Percentiles rank a stretch among this genome's conserved stretches.
phyloP scores from a whole-genome alignment of 2,797 vertebrate species.

The Xenentodon cancila region DNA sequence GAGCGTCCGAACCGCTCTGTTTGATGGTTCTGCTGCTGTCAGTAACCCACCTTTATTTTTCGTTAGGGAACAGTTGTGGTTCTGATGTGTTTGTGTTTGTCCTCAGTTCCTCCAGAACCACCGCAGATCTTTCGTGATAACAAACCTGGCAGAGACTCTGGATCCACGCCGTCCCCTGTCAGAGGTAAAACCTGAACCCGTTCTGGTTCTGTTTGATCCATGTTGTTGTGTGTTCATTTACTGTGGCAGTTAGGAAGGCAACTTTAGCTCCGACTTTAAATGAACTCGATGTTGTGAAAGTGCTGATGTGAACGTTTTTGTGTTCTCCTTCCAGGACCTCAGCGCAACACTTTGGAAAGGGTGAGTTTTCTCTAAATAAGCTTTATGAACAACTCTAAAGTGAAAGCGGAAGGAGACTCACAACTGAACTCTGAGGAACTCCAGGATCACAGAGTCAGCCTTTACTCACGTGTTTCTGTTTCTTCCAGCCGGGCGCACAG shows the following conservation, averaged over 20 bases:
- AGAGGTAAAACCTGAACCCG: slow-evolving; percentile 39
- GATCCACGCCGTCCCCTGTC: slow-evolving; percentile 30
- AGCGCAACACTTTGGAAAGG: slow-evolving; percentile 24
- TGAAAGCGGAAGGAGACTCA: not conserved
- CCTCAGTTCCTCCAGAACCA: slow-evolving; percentile 42
- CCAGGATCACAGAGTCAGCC: not conserved
- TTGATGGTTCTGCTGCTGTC: no score
- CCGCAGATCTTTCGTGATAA: slow-evolving; percentile 51
- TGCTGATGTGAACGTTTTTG: not conserved
- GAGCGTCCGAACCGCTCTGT: no score
- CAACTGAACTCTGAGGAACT: slow-evolving; percentile 1
- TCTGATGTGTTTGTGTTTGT: not conserved
- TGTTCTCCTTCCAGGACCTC: slow-evolving; percentile 39
- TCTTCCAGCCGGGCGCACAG: slow-evolving; percentile 68
- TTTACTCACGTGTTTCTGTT: slow-evolving; percentile 20
- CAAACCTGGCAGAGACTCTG: slow-evolving; percentile 54
- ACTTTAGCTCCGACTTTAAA: no score
- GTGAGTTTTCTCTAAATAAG: slow-evolving; percentile 33
- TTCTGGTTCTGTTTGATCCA: not conserved
- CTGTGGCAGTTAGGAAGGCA: no score
- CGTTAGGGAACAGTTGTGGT: not conserved
- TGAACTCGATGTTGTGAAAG: no score
- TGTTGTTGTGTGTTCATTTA: no score
- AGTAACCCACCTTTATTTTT: no score
- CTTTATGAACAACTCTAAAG: not conserved